These are phyloP conservation scores for Tachuris rubrigastra DNA, from an alignment of 2,113 vertebrate species.

Conservation along the genomic window DNA sequence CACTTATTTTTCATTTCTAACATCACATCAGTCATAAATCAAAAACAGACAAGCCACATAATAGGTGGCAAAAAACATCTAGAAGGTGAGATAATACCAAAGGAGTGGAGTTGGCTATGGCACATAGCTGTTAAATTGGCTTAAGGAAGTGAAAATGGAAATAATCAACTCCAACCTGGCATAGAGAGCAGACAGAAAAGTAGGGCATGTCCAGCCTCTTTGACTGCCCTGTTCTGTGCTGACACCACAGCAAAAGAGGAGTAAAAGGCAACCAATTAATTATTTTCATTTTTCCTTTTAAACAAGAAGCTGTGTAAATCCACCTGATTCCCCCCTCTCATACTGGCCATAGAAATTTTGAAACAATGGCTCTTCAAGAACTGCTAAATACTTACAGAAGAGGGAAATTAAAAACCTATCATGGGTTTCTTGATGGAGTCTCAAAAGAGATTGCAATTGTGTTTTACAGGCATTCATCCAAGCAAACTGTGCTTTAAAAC, in stretches of 20 bases:
- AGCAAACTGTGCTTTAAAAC: background rate
- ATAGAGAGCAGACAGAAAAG: background rate
- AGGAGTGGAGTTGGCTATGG: slow-evolving; percentile 33
- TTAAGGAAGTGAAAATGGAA: slow-evolving; percentile 74
- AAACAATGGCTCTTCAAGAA: background rate
- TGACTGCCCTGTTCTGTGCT: background rate
- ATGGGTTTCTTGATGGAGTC: background rate
- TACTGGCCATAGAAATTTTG: background rate
- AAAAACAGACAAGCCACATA: slow-evolving; percentile 28
- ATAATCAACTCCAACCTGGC: background rate
- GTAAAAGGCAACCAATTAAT: background rate
- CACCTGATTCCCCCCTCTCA: background rate
- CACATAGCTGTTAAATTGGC: slow-evolving; percentile 62
- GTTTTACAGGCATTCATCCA: background rate
- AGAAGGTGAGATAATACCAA: slow-evolving; percentile 53
- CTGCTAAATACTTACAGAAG: background rate
- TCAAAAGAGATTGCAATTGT: background rate
- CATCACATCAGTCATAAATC: background rate
- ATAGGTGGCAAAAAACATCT: slow-evolving; percentile 54
- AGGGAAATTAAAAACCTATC: background rate
- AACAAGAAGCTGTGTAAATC: background rate
- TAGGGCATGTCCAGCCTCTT: background rate
- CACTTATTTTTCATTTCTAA: slow-evolving; percentile 7
- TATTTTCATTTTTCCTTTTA: background rate
- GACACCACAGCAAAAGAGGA: background rate